These are phyloP conservation scores for Bellardia pandia DNA, from an alignment of 2,888 invertebrate species.

Conservation along the genomic window DNA sequence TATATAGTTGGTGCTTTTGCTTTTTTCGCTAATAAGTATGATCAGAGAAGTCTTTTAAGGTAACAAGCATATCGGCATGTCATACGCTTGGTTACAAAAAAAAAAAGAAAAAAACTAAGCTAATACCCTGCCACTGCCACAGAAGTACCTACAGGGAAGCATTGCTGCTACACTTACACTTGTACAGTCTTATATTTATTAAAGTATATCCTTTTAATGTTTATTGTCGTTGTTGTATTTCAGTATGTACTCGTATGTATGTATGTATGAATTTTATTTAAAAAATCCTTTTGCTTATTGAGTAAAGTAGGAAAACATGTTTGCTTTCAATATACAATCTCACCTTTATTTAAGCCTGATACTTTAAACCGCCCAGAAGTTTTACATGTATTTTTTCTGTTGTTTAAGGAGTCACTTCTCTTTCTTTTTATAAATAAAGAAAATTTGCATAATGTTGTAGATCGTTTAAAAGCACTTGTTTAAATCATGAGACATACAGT, in stretches of 20 bases:
- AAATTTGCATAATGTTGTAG: conserved; percentile 71
- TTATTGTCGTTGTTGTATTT: conserved; percentile 63
- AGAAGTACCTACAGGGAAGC: conserved; percentile 69
- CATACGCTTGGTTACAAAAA: conserved; percentile 74
- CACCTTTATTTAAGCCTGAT: conserved; percentile 76
- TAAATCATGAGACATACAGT: conserved; percentile 49
- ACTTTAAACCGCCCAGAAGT: conserved; percentile 81
- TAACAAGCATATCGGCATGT: conserved; percentile 82
- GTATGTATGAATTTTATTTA: background rate
- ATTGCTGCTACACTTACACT: background rate
- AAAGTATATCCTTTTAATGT: conserved; percentile 60
- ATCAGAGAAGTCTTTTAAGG: conserved; percentile 83
- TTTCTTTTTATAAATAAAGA: conserved; percentile 38
- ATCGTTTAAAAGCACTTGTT: conserved; percentile 65
- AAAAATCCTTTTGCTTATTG: conserved; percentile 57
- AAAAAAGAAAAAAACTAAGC: background rate
- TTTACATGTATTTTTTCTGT: conserved; percentile 48
- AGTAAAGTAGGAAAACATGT: conserved; percentile 84
- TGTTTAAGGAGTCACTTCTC: conserved; percentile 33
- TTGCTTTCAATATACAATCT: conserved; percentile 83
- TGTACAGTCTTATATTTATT: background rate
- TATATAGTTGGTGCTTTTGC: conserved; percentile 6
- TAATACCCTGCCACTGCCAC: conserved; percentile 59
- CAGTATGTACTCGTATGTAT: background rate
- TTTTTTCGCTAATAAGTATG: conserved; percentile 81